Evolutionary conservation across 2,797 vertebrate genomes (phyloP).

Genomic region (Hydrolagus colliei): DNA sequence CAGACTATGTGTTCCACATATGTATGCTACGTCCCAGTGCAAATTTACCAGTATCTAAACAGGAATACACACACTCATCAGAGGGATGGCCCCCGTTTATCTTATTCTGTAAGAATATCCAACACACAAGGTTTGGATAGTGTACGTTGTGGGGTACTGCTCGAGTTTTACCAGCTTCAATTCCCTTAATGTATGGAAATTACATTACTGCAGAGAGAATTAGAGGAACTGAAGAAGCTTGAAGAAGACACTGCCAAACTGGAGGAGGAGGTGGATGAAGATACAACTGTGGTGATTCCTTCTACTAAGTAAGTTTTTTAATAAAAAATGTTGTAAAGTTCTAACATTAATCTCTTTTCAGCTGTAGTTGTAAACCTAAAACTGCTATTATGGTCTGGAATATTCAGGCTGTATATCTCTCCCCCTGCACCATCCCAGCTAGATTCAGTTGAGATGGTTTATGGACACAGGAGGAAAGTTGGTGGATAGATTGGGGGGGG

Average conservation of each 20-base stretch:
- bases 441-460: too few relatives aligned
- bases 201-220: conserved; percentile 60
- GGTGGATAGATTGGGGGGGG: too few relatives aligned
- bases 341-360: too few relatives aligned
- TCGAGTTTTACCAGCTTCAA: background rate
- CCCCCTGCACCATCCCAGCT: too few relatives aligned
- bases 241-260: conserved; percentile 58
- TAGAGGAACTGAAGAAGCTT: conserved; percentile 50
- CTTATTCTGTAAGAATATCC: background rate
- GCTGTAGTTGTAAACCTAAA: too few relatives aligned
- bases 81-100: background rate
- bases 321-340: too few relatives aligned
- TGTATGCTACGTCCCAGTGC: background rate
- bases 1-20: background rate
- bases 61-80: background rate
- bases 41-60: background rate
- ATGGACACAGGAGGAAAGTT: too few relatives aligned
- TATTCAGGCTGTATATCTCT: too few relatives aligned
- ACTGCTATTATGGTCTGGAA: too few relatives aligned
- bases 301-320: conserved; percentile 55
- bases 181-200: conserved; percentile 41
- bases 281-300: conserved; percentile 72
- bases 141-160: background rate
- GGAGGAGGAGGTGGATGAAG: conserved; percentile 63
- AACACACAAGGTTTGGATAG: background rate